Conservation (phyloP, 1,140 invertebrate genomes). For the Aricia agestis region DNA sequence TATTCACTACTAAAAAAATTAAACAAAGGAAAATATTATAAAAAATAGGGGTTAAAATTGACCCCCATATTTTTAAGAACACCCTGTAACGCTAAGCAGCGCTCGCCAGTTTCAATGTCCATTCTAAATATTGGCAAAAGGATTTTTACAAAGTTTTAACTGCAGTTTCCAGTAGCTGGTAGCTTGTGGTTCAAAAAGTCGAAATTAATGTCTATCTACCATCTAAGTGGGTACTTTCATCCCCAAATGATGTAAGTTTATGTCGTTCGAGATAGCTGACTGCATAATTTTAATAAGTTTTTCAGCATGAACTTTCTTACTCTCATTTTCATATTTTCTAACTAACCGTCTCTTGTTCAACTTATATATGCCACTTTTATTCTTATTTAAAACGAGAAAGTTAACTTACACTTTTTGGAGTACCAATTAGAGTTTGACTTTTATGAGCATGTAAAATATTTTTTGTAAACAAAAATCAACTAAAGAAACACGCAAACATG, state of each 20-base stretch:
- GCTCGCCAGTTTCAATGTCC: too few relatives aligned
- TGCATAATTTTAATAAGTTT: constrained; percentile 6
- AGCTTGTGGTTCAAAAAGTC: background rate
- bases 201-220: constrained; percentile 8
- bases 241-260: background rate
- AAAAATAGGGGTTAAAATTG: too few relatives aligned
- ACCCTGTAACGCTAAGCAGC: too few relatives aligned
- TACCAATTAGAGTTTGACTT: too few relatives aligned
- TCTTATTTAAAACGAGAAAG: background rate
- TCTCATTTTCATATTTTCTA: constrained; percentile 1
- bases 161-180: background rate
- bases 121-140: too few relatives aligned
- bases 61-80: too few relatives aligned
- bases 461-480: too few relatives aligned
- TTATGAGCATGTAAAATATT: too few relatives aligned
- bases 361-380: background rate
- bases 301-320: background rate
- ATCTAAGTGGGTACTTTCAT: constrained; percentile 1
- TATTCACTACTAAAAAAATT: too few relatives aligned
- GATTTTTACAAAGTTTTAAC: too few relatives aligned
- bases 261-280: background rate
- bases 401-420: background rate
- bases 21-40: too few relatives aligned
- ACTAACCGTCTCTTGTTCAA: background rate
- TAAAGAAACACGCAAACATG: too few relatives aligned